phyloP scores from a whole-genome alignment of 2,888 invertebrate species.

The Eretmocerus hayati region DNA sequence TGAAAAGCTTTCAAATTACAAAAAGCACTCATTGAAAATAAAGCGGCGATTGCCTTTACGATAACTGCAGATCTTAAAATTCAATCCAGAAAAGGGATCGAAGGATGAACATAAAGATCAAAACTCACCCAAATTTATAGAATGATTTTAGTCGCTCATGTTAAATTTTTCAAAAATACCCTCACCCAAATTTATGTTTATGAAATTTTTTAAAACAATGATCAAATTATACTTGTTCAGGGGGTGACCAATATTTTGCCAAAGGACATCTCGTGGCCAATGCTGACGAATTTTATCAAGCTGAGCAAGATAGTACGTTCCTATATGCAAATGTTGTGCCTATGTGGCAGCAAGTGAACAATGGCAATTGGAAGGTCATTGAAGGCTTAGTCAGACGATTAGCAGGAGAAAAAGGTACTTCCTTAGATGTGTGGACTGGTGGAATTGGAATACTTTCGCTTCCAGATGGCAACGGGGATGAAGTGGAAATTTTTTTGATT shows the following conservation, averaged over 20 bases:
- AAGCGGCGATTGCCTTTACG: too few relatives aligned
- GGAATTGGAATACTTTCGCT: constrained; percentile 47
- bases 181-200: too few relatives aligned
- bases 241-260: constrained; percentile 35
- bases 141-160: too few relatives aligned
- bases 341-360: constrained; percentile 48
- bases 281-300: constrained; percentile 50
- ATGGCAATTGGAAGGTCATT: constrained; percentile 44
- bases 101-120: too few relatives aligned
- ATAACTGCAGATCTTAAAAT: too few relatives aligned
- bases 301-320: constrained; percentile 51
- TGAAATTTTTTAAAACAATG: too few relatives aligned
- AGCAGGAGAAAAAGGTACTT: constrained; percentile 27
- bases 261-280: constrained; percentile 53
- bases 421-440: constrained; percentile 39
- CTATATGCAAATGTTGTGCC: constrained; percentile 53
- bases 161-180: too few relatives aligned
- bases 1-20: too few relatives aligned
- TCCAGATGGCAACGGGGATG: constrained; percentile 39
- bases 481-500: background rate
- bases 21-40: too few relatives aligned
- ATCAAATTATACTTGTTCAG: too few relatives aligned
- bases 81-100: too few relatives aligned
- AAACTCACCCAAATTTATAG: too few relatives aligned
- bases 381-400: constrained; percentile 37